Evolutionary conservation across 2,113 vertebrate genomes (phyloP).

Genomic region (Elanoides forficatus): DNA sequence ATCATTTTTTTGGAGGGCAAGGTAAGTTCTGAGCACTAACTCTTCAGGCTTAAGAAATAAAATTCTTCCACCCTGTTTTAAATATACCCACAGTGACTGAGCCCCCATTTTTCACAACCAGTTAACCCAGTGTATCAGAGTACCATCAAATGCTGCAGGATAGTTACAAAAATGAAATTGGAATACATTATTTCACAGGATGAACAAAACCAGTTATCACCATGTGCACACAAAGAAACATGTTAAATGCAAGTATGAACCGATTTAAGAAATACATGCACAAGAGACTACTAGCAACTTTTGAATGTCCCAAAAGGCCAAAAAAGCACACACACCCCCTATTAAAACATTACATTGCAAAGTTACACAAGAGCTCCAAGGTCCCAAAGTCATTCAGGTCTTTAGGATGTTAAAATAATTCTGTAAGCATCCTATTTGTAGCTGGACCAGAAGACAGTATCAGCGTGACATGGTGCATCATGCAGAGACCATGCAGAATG

Average conservation of each 20-base stretch:
- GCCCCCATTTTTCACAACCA: neutral
- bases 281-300: neutral
- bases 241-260: neutral
- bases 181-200: neutral
- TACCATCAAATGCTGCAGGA: neutral
- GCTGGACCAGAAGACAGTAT: neutral
- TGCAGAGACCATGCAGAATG: neutral
- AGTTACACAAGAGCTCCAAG: neutral
- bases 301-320: neutral
- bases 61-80: neutral
- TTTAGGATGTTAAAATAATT: neutral
- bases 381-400: neutral
- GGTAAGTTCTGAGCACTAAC: neutral
- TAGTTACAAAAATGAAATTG: neutral
- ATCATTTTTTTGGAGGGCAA: neutral
- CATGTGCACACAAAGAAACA: neutral
- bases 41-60: neutral
- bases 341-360: neutral
- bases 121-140: neutral
- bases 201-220: neutral
- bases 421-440: neutral
- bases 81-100: neutral
- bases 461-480: rapidly evolving
- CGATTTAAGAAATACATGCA: neutral
- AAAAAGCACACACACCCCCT: neutral